Base-by-base conservation (phyloP, 2,888 invertebrate species). In the Cosmorhoe ocellata region DNA sequence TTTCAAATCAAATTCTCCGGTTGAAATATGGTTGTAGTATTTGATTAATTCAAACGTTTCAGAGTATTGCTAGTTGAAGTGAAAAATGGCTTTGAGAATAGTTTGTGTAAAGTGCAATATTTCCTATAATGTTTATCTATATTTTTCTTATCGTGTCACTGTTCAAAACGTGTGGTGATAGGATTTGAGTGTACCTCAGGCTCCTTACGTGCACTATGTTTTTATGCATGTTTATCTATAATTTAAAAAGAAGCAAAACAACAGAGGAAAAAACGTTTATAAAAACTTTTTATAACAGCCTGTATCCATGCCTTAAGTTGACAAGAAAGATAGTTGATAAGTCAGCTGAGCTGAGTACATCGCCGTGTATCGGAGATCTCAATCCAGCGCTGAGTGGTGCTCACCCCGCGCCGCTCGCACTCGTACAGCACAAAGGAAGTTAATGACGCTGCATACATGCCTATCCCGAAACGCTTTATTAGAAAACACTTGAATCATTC, bases 361-460 rank as follows among this genome's bases (percentile, higher is more conserved):
- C 49, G 46, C 39, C 36, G 51, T 32, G 66, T 71, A 73, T 79
- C 74, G 69, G 71, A 67, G 76, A 81, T 84, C 83, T 86, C 78
- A 82, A 86, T 83, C 81, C 79, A 79, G 76, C 69, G 74, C 70
- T 77, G 70, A 84, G 80, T 75, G 7, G 24, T 24, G 82, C 80
- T 79, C 72, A 74, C 78, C 78, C 38, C 77, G 81, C 79, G 75
- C 70, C 69, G 72, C 24, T 34, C 77, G 66, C 65, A 71, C 71
- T 60, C 70, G 2, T 18, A 63, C 64, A 58, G 41, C 70, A 83
- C 80, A 83, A 84, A 84, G 79, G 76, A 72, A 80, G 73, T 79
- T 84, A 86, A 85, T 82, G 84, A 83, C 71, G 74, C 66, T 79
- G 81, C 83, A 82, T 81, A 79, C 76, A 70, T 70, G 77, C 78